Conservation (phyloP, 2,797 vertebrate species). For the Tamandua tetradactyla region DNA sequence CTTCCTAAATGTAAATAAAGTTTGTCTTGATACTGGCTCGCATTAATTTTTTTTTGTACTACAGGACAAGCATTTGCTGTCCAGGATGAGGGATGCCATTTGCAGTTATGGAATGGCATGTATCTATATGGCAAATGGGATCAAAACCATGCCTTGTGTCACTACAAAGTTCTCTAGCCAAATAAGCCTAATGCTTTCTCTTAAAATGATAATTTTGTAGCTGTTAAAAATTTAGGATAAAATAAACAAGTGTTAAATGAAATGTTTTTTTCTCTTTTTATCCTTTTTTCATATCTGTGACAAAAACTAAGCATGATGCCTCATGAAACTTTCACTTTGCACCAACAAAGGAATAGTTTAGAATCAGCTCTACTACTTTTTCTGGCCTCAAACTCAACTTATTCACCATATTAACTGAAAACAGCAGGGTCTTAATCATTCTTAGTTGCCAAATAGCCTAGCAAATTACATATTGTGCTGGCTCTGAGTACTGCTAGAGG, state of each 20-base stretch:
- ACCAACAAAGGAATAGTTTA: constrained; percentile 55
- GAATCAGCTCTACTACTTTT: neutral
- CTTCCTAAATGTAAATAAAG: neutral
- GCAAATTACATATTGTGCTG: constrained; percentile 53
- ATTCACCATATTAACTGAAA: constrained; percentile 66
- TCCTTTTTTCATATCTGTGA: neutral
- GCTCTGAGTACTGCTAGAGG: constrained; percentile 52
- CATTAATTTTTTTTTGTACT: too few species aligned
- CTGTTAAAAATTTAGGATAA: neutral
- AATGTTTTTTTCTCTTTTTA: neutral
- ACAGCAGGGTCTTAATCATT: constrained; percentile 66
- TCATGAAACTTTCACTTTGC: neutral
- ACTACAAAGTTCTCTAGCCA: neutral
- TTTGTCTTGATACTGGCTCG: neutral
- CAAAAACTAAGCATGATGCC: neutral
- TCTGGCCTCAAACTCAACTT: constrained; percentile 59
- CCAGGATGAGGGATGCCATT: fast-evolving
- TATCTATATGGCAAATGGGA: neutral
- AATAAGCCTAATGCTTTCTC: neutral
- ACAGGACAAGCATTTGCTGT: neutral
- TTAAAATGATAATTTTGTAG: neutral
- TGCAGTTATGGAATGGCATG: fast-evolving
- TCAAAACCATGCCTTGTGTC: neutral
- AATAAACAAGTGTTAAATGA: neutral
- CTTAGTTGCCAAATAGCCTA: constrained; percentile 62